These are phyloP conservation scores for Agapostemon virescens DNA, from an alignment of 2,888 invertebrate genomes.

Conservation along the genomic window DNA sequence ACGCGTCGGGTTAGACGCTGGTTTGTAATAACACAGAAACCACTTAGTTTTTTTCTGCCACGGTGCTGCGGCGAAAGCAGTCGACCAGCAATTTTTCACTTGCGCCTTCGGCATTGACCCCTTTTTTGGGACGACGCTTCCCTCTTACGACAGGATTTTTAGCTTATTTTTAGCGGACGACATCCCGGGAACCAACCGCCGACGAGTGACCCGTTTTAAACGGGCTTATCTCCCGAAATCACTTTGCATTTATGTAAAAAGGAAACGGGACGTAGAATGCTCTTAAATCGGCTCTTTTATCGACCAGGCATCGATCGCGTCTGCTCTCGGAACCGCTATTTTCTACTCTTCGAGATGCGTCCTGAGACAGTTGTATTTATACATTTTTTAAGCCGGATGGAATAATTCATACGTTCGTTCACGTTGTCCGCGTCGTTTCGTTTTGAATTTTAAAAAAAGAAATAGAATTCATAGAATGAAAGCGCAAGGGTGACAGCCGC, in stretches of 20 bases:
- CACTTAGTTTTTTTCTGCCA: slow-evolving; percentile 51
- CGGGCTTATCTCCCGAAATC: slow-evolving; percentile 4
- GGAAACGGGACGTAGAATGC: not conserved
- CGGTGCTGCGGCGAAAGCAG: slow-evolving; percentile 16
- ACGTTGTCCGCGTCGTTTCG: not conserved
- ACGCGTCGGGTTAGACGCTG: slow-evolving; percentile 36
- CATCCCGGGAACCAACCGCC: not conserved
- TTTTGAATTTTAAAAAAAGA: not conserved
- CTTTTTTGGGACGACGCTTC: slow-evolving; percentile 47
- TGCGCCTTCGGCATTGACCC: slow-evolving; percentile 54
- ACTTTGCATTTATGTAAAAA: not conserved
- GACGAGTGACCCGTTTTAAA: slow-evolving; percentile 23
- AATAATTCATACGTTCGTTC: not conserved
- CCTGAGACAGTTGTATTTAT: not conserved
- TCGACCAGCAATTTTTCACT: slow-evolving; percentile 41
- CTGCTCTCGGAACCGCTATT: not conserved
- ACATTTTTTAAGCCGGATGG: not conserved
- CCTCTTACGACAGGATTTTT: slow-evolving; percentile 43
- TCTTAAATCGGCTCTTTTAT: not conserved
- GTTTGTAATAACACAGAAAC: slow-evolving; percentile 52
- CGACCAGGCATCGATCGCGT: not conserved
- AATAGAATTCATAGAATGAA: not conserved
- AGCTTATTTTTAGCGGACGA: slow-evolving; percentile 43
- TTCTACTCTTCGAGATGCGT: not conserved
- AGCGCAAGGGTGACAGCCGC: too few relatives aligned